A percentile compares a stretch with the other conserved stretches of the same genome.
phyloP scores from a whole-genome alignment of 2,113 vertebrate species.

The Globicephala melas region DNA sequence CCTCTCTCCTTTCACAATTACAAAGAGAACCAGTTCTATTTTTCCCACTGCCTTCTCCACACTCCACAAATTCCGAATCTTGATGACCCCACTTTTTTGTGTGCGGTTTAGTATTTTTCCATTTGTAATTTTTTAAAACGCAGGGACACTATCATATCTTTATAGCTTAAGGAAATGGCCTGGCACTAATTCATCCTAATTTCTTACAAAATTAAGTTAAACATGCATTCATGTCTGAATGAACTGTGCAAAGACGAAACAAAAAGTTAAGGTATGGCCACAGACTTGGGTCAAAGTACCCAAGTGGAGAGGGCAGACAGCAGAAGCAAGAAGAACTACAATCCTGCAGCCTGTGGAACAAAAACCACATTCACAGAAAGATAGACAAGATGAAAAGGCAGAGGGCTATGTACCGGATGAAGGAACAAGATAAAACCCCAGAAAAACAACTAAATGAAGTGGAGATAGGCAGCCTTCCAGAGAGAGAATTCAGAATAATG shows the following conservation, averaged over 20 bases:
- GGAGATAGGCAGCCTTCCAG: too few species aligned
- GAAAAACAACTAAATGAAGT: too few species aligned
- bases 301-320: too few species aligned
- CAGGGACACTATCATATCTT: background rate
- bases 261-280: background rate
- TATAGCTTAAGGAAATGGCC: background rate
- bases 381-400: too few species aligned
- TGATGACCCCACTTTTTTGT: background rate
- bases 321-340: too few species aligned
- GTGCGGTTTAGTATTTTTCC: background rate
- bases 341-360: too few species aligned
- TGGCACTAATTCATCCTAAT: background rate
- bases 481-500: too few species aligned
- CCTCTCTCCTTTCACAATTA: background rate
- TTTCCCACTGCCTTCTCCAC: background rate
- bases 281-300: background rate
- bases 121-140: background rate
- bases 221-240: background rate
- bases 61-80: background rate
- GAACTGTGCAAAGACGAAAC: background rate
- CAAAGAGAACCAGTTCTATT: background rate
- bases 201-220: background rate
- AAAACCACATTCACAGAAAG: too few species aligned
- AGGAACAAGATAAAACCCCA: too few species aligned
- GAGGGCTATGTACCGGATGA: too few species aligned